Evolutionary conservation across 1,140 invertebrate genomes (phyloP).

Genomic region (Delia radicum): DNA sequence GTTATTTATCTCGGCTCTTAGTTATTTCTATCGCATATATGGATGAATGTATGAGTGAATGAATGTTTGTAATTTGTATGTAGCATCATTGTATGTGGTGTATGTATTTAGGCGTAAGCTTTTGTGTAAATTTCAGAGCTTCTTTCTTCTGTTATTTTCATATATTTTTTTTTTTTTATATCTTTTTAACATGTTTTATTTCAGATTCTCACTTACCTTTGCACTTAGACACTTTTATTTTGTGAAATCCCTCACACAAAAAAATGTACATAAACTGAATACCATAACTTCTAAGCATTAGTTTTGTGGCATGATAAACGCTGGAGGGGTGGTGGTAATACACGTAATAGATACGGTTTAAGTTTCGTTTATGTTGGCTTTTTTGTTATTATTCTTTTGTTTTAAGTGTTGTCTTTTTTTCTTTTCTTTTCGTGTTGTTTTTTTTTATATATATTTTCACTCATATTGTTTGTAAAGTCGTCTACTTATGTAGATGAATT

Average conservation of each 20-base stretch:
- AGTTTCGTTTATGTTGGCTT: not conserved
- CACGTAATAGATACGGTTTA: not conserved
- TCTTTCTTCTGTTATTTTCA: not conserved
- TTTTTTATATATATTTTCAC: not conserved
- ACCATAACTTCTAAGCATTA: not conserved
- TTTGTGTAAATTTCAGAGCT: not conserved
- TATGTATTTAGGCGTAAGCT: conserved; percentile 1
- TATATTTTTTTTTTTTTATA: not conserved
- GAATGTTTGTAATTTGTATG: not conserved
- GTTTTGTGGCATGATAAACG: not conserved
- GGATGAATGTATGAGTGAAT: not conserved
- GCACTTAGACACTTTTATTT: not conserved
- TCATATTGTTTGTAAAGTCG: not conserved
- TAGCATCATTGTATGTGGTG: not conserved
- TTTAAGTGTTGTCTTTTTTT: not conserved
- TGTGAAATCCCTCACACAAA: not conserved
- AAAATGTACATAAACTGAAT: not conserved
- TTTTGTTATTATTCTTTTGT: not conserved
- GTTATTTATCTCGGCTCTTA: not conserved
- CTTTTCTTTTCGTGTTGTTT: not conserved
- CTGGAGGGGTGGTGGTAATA: not conserved
- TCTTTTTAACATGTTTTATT: not conserved
- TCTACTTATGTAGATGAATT: not conserved
- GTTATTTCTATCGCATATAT: not conserved
- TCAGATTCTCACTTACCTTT: not conserved